Conservation (phyloP, 1,140 invertebrate genomes). For the Oryzaephilus surinamensis region DNA sequence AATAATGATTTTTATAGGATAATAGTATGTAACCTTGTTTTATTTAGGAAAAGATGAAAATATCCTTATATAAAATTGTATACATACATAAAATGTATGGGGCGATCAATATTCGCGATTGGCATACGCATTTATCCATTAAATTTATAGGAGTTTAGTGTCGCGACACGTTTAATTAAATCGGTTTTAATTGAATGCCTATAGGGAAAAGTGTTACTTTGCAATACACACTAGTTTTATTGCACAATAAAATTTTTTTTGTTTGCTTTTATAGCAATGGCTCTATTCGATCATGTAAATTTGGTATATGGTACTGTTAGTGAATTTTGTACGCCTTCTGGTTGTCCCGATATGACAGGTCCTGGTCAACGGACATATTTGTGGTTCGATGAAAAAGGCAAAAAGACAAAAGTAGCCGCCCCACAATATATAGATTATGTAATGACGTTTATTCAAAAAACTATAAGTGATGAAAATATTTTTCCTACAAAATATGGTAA, state of each 20-base stretch:
- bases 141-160: too few species aligned
- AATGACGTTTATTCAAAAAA: slow-evolving; percentile 96
- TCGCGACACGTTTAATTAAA: too few species aligned
- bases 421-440: slow-evolving; percentile 98
- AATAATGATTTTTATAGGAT: too few species aligned
- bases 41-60: too few species aligned
- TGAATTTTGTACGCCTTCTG: slow-evolving; percentile 91
- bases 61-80: too few species aligned
- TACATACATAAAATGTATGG: too few species aligned
- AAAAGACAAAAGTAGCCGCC: slow-evolving; percentile 91
- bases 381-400: slow-evolving; percentile 98
- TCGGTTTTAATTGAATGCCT: too few species aligned
- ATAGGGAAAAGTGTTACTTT: too few species aligned
- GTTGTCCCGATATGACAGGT: slow-evolving; percentile 91
- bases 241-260: not conserved
- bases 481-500: slow-evolving; percentile 98
- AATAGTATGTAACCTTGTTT: too few species aligned
- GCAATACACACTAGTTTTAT: too few species aligned
- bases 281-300: slow-evolving; percentile 97
- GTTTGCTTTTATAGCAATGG: slow-evolving; percentile 65
- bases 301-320: slow-evolving; percentile 94
- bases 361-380: slow-evolving; percentile 89
- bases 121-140: too few species aligned
- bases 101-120: too few species aligned
- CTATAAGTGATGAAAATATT: slow-evolving; percentile 90